phyloP scores from a whole-genome alignment of 2,113 vertebrate species.

The Suricata suricatta region DNA sequence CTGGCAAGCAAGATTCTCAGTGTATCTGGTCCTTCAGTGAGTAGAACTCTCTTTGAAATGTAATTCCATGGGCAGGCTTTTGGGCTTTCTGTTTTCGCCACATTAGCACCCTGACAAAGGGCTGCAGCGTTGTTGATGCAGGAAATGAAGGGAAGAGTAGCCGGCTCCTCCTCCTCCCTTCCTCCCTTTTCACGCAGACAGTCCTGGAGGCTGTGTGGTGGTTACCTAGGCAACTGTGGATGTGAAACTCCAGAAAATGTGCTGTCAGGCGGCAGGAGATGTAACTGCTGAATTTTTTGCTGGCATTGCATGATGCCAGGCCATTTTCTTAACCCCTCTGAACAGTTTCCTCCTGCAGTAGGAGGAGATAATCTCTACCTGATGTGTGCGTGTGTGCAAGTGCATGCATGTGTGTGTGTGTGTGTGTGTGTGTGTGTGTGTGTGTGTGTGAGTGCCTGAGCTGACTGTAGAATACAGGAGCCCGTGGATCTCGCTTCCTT shows the following conservation, averaged over 20 bases:
- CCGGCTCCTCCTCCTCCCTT: neutral
- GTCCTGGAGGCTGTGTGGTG: conserved; percentile 57
- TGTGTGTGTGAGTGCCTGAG: neutral
- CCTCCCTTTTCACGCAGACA: conserved; percentile 58
- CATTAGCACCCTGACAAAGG: neutral
- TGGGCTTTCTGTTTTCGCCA: neutral
- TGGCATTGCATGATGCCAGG: neutral
- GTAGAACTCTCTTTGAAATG: neutral
- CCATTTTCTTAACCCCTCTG: neutral
- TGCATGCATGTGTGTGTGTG: rapidly evolving
- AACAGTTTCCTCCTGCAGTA: neutral
- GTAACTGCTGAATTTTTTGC: neutral
- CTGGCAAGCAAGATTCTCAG: neutral
- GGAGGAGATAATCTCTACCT: neutral
- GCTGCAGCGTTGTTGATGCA: neutral
- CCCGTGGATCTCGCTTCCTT: neutral
- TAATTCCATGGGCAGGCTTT: neutral
- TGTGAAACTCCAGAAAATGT: conserved; percentile 71
- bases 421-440: neutral
- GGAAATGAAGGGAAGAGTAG: conserved; percentile 57
- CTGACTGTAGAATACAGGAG: neutral
- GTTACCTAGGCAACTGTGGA: conserved; percentile 84
- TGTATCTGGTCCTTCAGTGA: neutral
- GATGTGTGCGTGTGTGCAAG: neutral
- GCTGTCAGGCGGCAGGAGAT: conserved; percentile 53